Evolutionary conservation across 2,113 vertebrate genomes (phyloP).

Genomic region (Euleptes europaea): DNA sequence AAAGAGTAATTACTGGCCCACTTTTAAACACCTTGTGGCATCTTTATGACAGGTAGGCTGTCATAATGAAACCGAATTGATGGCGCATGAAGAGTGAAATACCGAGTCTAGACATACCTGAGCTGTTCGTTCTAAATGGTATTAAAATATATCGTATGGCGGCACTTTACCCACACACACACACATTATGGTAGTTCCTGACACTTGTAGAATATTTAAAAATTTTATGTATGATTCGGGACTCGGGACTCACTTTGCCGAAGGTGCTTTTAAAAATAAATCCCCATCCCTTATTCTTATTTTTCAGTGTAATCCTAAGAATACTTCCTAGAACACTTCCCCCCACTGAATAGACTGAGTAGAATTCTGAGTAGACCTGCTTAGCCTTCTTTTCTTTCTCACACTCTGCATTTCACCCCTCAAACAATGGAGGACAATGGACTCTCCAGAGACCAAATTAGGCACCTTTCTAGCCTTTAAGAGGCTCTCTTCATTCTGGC

Average conservation of each 20-base stretch:
- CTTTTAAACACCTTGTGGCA: not conserved
- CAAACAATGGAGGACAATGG: too few species aligned
- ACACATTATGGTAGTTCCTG: not conserved
- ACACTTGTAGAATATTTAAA: not conserved
- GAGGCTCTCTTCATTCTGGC: too few species aligned
- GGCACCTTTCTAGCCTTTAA: too few species aligned
- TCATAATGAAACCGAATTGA: not conserved
- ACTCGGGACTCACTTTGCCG: not conserved
- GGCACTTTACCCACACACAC: too few species aligned
- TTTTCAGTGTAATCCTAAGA: too few species aligned
- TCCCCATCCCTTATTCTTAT: not conserved
- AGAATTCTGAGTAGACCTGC: too few species aligned
- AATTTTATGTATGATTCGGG: not conserved
- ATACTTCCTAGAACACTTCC: too few species aligned
- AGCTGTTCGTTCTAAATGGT: not conserved
- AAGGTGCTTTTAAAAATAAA: not conserved
- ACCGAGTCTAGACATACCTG: not conserved
- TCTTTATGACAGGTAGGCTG: not conserved
- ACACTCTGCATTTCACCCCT: too few species aligned
- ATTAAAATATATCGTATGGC: not conserved
- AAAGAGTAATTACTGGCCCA: conserved; percentile 3
- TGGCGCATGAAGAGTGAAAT: not conserved
- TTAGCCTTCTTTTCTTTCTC: too few species aligned
- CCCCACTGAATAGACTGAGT: too few species aligned
- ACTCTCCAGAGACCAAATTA: too few species aligned